Base-by-base conservation (phyloP, 2,888 invertebrate species). In the Sylvicola cinctus region DNA sequence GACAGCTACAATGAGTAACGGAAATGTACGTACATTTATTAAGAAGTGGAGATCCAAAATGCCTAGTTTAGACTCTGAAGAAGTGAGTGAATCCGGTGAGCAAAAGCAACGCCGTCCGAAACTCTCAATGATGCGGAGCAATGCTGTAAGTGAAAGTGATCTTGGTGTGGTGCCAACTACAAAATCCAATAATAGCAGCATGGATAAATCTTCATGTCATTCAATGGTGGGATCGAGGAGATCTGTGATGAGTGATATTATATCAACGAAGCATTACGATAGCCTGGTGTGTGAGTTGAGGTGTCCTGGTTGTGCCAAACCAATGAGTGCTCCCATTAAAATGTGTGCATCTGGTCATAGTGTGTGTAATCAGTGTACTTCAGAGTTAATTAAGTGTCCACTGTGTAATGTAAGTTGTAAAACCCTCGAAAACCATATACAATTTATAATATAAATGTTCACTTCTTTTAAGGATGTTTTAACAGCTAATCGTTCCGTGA, bases 401-500 rank as follows among this genome's bases (percentile, higher is more conserved):
- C 45, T 56, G 20, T 55, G 55, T 40, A 50, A 52, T 49, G 55
- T 55, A 42, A 44, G 49, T 47, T 6, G 16, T 14, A 10, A 28
- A 7, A 7, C 5, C 13, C 6, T 14, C 4, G 10, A 31, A 13
- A 31, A 16, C 11, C 10, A 15, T 31, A 31, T 12, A 10, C 3
- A 31, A 15, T 12, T 7, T 16, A 31, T 16, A 17, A 17, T 10
- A 15, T 8, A 16, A 31, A 31, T 11, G 10, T 17, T 4, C 8
- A 29, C 29, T 32, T 15, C 37, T 37, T 40, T 54, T 5, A 53
- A 70, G 69, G 65, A 68, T 55, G 60, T 62, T 42, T 67, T 64
- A 42, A 62, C 67, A 3, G 54, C 49, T 15, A 58, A 63, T 7
- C 57, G 68, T 3, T 66, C 68, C 0, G 52, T 60, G 31, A 66